phyloP scores from a whole-genome alignment of 2,797 vertebrate genomes.

The Pithecia hirsuta region DNA sequence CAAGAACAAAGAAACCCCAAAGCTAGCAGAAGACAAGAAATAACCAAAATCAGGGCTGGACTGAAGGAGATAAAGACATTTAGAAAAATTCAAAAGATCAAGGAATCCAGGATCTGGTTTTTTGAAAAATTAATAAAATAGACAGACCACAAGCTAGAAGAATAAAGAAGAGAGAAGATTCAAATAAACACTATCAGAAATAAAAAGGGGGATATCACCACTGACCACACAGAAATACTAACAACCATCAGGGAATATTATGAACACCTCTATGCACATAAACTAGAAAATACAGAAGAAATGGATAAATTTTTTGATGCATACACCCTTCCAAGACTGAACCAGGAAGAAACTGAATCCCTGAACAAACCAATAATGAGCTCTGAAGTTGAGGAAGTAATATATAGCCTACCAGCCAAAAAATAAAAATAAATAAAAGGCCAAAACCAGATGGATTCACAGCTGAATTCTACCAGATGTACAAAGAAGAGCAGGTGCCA shows the following conservation, averaged over 20 bases:
- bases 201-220: not conserved
- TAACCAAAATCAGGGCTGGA: not conserved
- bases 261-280: not conserved
- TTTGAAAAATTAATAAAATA: not conserved
- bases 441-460: not conserved
- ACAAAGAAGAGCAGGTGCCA: not conserved
- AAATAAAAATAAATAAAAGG: not conserved
- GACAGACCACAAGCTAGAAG: not conserved
- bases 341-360: not conserved
- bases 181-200: not conserved
- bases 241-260: not conserved
- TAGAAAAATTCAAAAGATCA: not conserved
- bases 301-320: not conserved
- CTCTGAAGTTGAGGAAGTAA: not conserved
- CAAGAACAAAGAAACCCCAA: not conserved
- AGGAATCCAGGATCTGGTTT: not conserved
- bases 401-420: not conserved
- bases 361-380: not conserved
- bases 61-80: too few species aligned
- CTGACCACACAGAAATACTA: not conserved
- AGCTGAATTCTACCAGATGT: not conserved
- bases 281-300: not conserved
- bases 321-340: not conserved
- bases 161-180: not conserved
- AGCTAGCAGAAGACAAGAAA: not conserved